Conservation (phyloP, 2,888 invertebrate genomes). For the Apamea crenata region DNA sequence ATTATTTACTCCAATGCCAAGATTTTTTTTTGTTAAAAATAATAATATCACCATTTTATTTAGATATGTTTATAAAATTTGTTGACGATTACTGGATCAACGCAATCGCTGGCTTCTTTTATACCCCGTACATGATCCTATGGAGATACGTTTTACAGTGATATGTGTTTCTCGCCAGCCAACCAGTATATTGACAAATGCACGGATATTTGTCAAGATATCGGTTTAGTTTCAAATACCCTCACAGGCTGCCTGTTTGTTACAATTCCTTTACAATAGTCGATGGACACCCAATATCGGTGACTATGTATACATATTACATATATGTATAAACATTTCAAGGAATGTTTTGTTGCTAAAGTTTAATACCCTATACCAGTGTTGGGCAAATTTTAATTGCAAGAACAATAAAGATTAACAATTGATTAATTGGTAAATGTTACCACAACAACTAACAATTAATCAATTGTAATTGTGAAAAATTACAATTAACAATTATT, state of each 20-base stretch:
- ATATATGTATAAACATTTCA: not conserved
- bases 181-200: slow-evolving; percentile 13
- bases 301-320: no score
- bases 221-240: not conserved
- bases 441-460: no score
- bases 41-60: no score
- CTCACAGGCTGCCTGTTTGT: not conserved
- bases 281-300: not conserved
- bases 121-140: not conserved
- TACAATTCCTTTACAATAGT: not conserved
- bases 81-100: no score
- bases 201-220: slow-evolving; percentile 5
- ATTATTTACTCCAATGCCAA: no score
- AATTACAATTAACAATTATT: no score
- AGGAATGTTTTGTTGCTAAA: not conserved
- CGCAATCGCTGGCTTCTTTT: not conserved
- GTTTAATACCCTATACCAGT: not conserved
- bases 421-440: no score
- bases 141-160: not conserved
- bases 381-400: no score
- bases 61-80: no score
- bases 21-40: no score
- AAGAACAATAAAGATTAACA: no score
- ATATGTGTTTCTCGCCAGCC: not conserved
- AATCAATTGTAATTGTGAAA: no score